Percentiles rank a stretch among this genome's conserved stretches.
These are phyloP conservation scores for Aquila chrysaetos DNA, from an alignment of 2,797 vertebrate species.

Conservation along the genomic window DNA sequence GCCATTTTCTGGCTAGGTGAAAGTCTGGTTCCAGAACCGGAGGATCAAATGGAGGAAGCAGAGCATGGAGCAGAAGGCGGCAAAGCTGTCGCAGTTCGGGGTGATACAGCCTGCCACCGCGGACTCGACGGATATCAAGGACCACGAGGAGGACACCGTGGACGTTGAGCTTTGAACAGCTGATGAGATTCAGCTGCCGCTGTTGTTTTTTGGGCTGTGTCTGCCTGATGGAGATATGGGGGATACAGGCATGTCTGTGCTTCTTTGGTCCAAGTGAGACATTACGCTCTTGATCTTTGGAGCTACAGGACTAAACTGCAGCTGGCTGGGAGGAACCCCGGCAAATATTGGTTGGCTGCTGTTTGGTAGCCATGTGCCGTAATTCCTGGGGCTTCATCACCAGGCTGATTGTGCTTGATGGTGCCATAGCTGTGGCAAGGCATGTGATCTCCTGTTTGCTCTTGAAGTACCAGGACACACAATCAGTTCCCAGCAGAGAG, in stretches of 20 bases:
- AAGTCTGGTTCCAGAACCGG: conserved; percentile 83
- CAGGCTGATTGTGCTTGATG: not conserved
- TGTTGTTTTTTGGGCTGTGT: not conserved
- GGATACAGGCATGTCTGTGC: not conserved
- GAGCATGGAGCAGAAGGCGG: conserved; percentile 74
- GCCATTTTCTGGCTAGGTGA: conserved; percentile 64
- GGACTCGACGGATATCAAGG: conserved; percentile 4
- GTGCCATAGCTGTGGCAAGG: not conserved
- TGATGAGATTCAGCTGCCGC: not conserved
- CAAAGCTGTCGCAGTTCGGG: conserved; percentile 39
- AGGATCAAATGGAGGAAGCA: conserved; percentile 82
- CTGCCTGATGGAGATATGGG: not conserved
- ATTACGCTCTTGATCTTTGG: not conserved
- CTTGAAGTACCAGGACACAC: not conserved
- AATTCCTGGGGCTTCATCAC: not conserved
- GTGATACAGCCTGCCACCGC: not conserved
- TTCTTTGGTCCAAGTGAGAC: not conserved
- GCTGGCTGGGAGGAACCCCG: not conserved
- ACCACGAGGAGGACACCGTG: not conserved
- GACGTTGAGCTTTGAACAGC: not conserved
- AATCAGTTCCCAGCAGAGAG: not conserved
- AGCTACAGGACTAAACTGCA: not conserved
- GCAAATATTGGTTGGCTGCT: not conserved
- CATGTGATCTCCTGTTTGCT: not conserved
- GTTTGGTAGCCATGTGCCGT: not conserved